Evolutionary conservation across 2,797 vertebrate genomes (phyloP), one percentile per base, ranked within the genome.

Genomic region (Petrocephalus sullivani): DNA sequence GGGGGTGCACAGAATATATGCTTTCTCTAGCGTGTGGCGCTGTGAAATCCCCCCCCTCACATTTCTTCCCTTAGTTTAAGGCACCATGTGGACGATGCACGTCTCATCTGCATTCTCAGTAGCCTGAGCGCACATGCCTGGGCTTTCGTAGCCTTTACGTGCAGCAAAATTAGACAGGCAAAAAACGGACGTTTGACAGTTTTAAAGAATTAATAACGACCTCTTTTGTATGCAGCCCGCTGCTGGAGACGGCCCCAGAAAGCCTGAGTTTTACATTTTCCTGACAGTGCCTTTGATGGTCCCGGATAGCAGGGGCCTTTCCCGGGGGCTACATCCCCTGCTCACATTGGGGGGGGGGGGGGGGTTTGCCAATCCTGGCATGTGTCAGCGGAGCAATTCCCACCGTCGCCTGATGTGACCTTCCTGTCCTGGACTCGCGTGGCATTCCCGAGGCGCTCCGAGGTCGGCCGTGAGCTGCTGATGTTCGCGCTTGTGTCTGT

Each of bases 271-370:
- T 95, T 93, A 91, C 89, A 88, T 96, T 96, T 95, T 95, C 92
- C 94, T 93, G 92, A 96, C 93, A 94, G 90, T 87, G 90, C 91
- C 91, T 96, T 97, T 96, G 94, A 95, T 96, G 95, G 95, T 94
- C 90, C 33, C 89, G 94, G 93, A 93, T 96, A 96, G 92, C 7
- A 0, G 91, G 89, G 92, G 91, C 92, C 82, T 21, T 90, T 96
- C 94, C 93, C 82, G 75, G 88, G 94, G 94, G 91, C 71, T 87
- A 92, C 90, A 82, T 94, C 88, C 91, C 95, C 93, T 93, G 91
- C 88, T 90, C 94, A 94, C 91, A 46, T 46, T 93, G 91, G 91
- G 89, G 92, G 92, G 90, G 91, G 93, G 92, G 90, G 92, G 91
- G 92, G 95, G 94, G 90, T 89, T 94, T 95, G 94, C 94, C 90